Evolutionary conservation across 37 sponge, comb jelly and placozoan species (phyloP).

Genomic region (Oscarella lobularis): DNA sequence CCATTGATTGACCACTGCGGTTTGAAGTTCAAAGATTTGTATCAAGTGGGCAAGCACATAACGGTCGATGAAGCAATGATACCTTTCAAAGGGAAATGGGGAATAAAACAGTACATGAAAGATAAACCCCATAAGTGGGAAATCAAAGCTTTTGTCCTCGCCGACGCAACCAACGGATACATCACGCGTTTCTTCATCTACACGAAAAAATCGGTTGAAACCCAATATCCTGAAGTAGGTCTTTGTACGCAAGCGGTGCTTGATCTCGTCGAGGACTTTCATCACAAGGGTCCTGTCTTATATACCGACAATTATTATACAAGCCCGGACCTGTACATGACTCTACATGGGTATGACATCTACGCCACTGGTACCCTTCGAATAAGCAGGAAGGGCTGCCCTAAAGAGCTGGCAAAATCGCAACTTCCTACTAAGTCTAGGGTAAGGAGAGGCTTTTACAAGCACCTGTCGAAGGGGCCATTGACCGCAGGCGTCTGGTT

Average conservation of each 20-base stretch:
- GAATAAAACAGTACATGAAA: neutral
- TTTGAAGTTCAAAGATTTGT: neutral
- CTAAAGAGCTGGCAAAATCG: neutral
- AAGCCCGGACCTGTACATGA: neutral
- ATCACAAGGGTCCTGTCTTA: neutral
- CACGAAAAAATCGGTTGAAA: neutral
- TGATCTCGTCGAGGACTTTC: neutral
- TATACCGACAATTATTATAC: neutral
- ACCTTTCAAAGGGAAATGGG: neutral
- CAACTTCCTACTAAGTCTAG: neutral
- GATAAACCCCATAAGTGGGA: neutral
- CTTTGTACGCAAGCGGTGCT: neutral
- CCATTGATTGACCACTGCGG: neutral
- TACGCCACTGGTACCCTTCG: neutral
- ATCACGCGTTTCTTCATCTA: neutral
- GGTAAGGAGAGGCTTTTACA: neutral
- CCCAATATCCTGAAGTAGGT: neutral
- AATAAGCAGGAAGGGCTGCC: neutral
- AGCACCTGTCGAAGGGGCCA: slow-evolving; percentile 19
- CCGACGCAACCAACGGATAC: neutral
- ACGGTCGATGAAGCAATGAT: neutral
- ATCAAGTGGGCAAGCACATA: neutral
- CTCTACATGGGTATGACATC: neutral
- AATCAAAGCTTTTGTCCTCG: neutral
- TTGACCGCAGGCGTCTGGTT: slow-evolving; percentile 17